Evolutionary conservation across 2,113 vertebrate genomes (phyloP), one percentile per base, ranked within the genome.

Genomic region (Greenwoodochromis staneri): DNA sequence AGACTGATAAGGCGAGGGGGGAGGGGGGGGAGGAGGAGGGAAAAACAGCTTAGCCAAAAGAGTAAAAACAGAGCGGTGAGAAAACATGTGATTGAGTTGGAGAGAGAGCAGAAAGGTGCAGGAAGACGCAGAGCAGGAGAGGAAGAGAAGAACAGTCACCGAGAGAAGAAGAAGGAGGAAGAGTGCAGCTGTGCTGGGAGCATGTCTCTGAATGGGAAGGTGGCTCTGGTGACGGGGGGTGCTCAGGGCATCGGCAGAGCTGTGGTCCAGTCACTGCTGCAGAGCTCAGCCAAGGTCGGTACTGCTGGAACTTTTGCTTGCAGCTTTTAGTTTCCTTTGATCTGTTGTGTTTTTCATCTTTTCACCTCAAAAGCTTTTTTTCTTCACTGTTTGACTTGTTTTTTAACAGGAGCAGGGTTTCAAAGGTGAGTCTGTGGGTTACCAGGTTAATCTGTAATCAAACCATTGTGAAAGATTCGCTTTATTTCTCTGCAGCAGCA

Each of bases 231-330:
- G 91, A 99, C 98, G 2, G 98, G 98, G 13, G 98, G 97, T 6
- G 98, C 98, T 8, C 98, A 99, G 94, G 98, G 98, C 86, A 99
- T 99, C n/a, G 98, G 98, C 47, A 94, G 96, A 61, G 98, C 98
- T 1, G 97, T 95, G 38, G 97, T 96, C 0, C 97, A 98, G 86
- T 96, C 94, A 3, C 96, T 99, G 42, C 95, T 99, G 88, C 87
- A 93, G 85, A 97, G 96, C 87, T 96, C 96, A 2, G 98, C 97
- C 14, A 98, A 98, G 97, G 98, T 99, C 92, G 93, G 96, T 91
- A 3, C 53, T n/a, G 40, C 29, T 61, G 36, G 2, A 29, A 2
- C n/a, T 17, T 42, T 29, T 34, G 10, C 2, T 12, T 12, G 21
- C 24, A 24, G 21, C 13, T 12, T 76, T 13, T n/a, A 49, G 42